Base-by-base conservation (phyloP, 2,797 vertebrate genomes). In the Pagetopsis macropterus region DNA sequence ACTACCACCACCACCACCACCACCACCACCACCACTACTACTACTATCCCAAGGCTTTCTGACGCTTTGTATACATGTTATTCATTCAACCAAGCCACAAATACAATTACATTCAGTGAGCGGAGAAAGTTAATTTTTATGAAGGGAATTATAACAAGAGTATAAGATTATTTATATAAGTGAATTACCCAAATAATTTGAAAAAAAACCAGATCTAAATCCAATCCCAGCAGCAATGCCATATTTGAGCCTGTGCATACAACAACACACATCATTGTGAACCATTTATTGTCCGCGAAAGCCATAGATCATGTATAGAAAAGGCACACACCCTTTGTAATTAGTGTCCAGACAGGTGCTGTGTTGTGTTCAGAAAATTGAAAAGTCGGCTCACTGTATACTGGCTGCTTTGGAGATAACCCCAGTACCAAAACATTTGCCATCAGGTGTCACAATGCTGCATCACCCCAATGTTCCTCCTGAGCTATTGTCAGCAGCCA, bases 371-470 rank as follows among this genome's bases (percentile, higher is more conserved):
- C 50, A 73, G 70, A 81, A 84, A 91, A 85, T 66, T 71, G 75
- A 63, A 69, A 78, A 76, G 52, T 70, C 75, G 65, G 55, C 65
- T 78, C 48, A 43, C 63, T 76, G 70, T 78, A 66, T 65, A 76
- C 54, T 65, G 84, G 66, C 76, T 59, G 72, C 72, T 75, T 65
- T 63, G 74, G 66, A 72, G 81, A 74, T 84, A 89, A 88, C 85
- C 75, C 76, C 43, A 49, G 51, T 37, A 33, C 52, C 75, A 83
- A 81, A 69, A 81, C 72, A 78, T 87, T 76, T 31, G 31, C 82
- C 81, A 79, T 88, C 61, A 78, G 83, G 85, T 75, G 77, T 84
- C 81, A 88, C 86, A 89, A 83, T 82, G 76, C 73, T 65, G 41
- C 19, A 52, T 60, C 65, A 57, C n/a, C 70, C 75, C 69, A 73